Evolutionary conservation across 2,888 invertebrate genomes (phyloP).

Genomic region (Timandra comae): DNA sequence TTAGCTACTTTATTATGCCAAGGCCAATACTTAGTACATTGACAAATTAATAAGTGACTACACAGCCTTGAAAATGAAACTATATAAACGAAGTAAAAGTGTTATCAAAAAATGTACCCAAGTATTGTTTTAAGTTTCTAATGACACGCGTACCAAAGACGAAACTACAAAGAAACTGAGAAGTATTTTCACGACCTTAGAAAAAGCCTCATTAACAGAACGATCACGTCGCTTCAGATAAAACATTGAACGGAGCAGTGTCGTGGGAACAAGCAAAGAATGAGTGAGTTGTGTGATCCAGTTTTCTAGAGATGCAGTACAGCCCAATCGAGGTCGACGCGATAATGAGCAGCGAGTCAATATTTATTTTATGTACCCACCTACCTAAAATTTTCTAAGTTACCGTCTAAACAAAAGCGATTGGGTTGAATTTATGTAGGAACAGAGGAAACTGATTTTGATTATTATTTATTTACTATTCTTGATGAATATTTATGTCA

Average conservation of each 20-base stretch:
- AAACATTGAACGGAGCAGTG: constrained; percentile 51
- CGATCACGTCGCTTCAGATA: constrained; percentile 57
- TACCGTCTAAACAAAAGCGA: too few species aligned
- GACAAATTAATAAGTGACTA: background rate
- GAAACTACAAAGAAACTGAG: constrained; percentile 15
- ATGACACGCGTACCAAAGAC: constrained; percentile 12
- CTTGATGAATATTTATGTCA: constrained; percentile 18
- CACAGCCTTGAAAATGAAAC: background rate
- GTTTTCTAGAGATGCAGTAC: constrained; percentile 63
- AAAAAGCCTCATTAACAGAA: constrained; percentile 58
- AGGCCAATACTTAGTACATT: too few species aligned
- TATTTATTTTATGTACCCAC: constrained; percentile 44
- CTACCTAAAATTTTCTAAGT: background rate
- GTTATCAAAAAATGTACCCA: constrained; percentile 15
- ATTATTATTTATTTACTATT: too few species aligned
- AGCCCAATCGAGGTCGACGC: constrained; percentile 62
- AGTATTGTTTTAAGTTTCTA: constrained; percentile 18
- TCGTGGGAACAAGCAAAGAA: constrained; percentile 68
- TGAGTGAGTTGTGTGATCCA: constrained; percentile 59
- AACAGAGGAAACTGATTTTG: too few species aligned
- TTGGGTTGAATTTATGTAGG: too few species aligned
- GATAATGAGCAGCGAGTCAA: constrained; percentile 63
- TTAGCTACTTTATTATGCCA: too few species aligned
- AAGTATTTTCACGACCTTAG: constrained; percentile 41
- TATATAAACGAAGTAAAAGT: constrained; percentile 2